Conservation (phyloP, 2,113 vertebrate species). For the Cichladusa arquata region DNA sequence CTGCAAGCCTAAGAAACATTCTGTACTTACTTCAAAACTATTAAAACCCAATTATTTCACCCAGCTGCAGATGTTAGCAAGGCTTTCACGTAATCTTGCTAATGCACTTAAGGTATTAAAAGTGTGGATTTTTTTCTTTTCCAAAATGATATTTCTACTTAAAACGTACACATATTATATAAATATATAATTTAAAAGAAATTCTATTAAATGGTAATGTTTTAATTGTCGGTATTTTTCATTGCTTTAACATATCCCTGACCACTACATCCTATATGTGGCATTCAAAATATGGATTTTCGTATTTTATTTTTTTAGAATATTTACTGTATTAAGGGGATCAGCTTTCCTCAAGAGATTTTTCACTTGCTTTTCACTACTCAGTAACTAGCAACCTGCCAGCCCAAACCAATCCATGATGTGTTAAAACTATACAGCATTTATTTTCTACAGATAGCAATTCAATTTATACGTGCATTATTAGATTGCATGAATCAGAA, state of each 20-base stretch:
- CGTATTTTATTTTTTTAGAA: neutral
- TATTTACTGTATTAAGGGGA: neutral
- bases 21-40: neutral
- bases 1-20: neutral
- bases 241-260: neutral
- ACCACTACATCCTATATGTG: neutral
- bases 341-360: neutral
- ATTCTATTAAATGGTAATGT: neutral
- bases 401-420: neutral
- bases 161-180: neutral
- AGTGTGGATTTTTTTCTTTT: neutral
- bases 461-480: neutral
- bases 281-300: neutral
- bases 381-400: neutral
- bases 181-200: neutral
- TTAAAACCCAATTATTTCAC: neutral
- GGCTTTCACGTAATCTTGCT: neutral
- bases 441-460: neutral
- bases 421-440: neutral
- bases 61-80: neutral
- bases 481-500: neutral
- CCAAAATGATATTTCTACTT: neutral
- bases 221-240: neutral
- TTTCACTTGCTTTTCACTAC: neutral
- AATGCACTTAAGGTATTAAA: fast-evolving